Base-by-base conservation (phyloP, 2,888 invertebrate genomes). In the Podotricha telesiphe region DNA sequence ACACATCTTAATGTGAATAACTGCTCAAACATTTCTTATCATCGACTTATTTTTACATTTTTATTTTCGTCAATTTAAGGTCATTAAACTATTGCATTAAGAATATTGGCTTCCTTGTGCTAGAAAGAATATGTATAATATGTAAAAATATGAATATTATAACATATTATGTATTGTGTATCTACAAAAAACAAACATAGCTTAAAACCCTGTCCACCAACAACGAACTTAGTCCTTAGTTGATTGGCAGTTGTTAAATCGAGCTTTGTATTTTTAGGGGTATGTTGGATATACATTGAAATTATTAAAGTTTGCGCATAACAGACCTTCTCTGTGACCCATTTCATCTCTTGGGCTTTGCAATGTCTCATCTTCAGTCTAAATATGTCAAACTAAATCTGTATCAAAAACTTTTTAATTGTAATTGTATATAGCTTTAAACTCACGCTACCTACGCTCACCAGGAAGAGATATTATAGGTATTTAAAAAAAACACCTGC, bases 21-120 rank as follows among this genome's bases (percentile, higher is more conserved):
- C 5, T 55, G 81, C 85, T 86, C 83, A 85, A 85, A 77, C 77
- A 78, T 22, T 45, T 22, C 40, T 45, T 45, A 15, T n/a, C 20
- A 7, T 45, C 20, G n/a, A 1, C 40, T 42, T 58, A 20, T 10
- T 59, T 19, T 20, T 13, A 40, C 11, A 22, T 45, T 1, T 55
- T 10, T 3, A 55, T 6, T 17, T 55, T 34, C 17, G 8, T 28
- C 3, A 28, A 28, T 17, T 53, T 5, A 1, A 34, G 1, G 0
- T 34, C 5, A 37, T 34, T 10, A 34, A 17, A 17, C n/a, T 34
- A n/a, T 17, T n/a, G 4, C 55, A 10, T 55, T 8, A 37, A 19
- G 5, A n/a, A 17, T 37, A 34, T 11, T 4, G 11, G 10, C 10
- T 0, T 34, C 10, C 8, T 1, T n/a, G 13, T 8, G 6, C 6